Conservation (phyloP, 2,113 vertebrate genomes). For the Axis porcinus region DNA sequence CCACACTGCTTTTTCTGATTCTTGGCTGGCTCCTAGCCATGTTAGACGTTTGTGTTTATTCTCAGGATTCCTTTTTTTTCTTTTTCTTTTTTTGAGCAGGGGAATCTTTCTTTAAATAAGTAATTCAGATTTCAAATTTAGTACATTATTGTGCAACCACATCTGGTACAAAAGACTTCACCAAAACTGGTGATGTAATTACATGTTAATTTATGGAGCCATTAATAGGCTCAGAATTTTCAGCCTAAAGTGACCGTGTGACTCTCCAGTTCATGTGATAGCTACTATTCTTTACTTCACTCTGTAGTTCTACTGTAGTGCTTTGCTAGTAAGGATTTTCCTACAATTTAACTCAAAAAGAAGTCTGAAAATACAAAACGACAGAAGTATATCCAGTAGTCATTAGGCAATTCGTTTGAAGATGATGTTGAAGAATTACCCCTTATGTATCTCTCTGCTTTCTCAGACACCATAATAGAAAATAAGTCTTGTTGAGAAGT, state of each 20-base stretch:
- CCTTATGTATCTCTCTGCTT: background rate
- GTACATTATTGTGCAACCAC: background rate
- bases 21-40: slow-evolving; percentile 46
- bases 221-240: background rate
- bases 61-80: background rate
- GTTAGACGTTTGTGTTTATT: background rate
- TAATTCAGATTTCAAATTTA: background rate
- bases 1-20: slow-evolving; percentile 22
- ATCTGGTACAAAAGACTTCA: background rate
- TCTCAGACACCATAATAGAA: background rate
- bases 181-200: background rate
- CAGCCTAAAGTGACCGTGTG: background rate
- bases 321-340: background rate
- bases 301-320: background rate
- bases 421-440: background rate
- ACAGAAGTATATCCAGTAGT: background rate
- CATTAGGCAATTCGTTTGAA: background rate
- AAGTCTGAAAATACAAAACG: background rate
- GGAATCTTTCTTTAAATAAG: background rate
- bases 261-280: background rate
- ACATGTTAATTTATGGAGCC: background rate
- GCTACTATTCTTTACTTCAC: background rate
- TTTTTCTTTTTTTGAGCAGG: background rate
- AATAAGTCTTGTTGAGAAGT: accelerated
- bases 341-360: background rate